These are phyloP conservation scores for Nasonia vitripennis DNA, from an alignment of 1,140 invertebrate species.

Conservation along the genomic window DNA sequence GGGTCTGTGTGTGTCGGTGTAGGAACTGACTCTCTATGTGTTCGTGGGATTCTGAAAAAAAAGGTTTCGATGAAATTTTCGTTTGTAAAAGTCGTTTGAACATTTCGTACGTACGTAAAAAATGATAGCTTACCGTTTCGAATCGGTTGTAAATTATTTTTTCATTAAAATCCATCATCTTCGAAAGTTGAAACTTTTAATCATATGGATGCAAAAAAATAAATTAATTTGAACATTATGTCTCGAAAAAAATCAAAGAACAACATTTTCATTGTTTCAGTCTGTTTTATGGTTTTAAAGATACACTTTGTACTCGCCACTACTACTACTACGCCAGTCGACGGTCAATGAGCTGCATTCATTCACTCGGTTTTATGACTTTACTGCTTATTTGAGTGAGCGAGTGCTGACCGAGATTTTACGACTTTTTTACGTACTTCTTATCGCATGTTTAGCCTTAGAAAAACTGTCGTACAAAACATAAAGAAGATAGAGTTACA, in stretches of 20 bases:
- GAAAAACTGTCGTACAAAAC: background rate
- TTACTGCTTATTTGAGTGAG: background rate
- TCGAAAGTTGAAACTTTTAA: too few relatives aligned
- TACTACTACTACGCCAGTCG: background rate
- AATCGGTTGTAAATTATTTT: too few relatives aligned
- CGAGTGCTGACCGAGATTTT: background rate
- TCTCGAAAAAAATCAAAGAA: background rate
- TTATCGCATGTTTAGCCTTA: background rate
- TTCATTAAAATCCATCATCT: too few relatives aligned
- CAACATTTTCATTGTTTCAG: background rate
- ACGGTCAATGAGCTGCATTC: background rate
- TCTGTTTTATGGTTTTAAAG: background rate
- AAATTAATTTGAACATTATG: too few relatives aligned
- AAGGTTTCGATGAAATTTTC: background rate
- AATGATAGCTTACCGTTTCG: too few relatives aligned
- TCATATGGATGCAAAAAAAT: too few relatives aligned
- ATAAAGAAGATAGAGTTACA: background rate
- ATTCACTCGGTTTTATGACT: slow-evolving; percentile 1
- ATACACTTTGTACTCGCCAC: background rate
- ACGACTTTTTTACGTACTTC: background rate
- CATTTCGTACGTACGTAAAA: too few relatives aligned
- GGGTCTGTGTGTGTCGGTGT: background rate
- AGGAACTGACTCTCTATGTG: background rate
- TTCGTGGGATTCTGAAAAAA: background rate
- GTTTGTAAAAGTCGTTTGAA: too few relatives aligned